Base-by-base conservation (phyloP, 2,888 invertebrate genomes). In the Caenorhabditis drosophilae region DNA sequence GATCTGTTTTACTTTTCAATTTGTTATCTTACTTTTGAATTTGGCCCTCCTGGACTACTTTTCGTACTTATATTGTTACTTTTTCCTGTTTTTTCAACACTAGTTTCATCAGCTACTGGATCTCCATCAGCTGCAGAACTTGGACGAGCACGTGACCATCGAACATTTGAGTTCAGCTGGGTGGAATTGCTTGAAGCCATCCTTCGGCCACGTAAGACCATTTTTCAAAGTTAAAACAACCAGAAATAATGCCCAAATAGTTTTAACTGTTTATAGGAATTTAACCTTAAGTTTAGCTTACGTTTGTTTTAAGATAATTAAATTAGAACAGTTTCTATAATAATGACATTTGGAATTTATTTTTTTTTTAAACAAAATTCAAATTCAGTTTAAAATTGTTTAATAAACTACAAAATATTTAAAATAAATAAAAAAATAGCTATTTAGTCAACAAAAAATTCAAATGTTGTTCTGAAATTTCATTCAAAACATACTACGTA, bases 121-220 rank as follows among this genome's bases (percentile, higher is more conserved):
- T 53, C 61, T 4, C 51, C 51, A 16, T 50, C 46, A 20, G 23
- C 44, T 40, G 47, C 52, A 16, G 61, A 51, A n/a, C 41, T 34
- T 12, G 61, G 41, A 18, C 61, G 53, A 18, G 38, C 34, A 6
- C 46, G 20, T 26, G 36, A 46, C 61, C 61, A 61, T 2, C 52
- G 62, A 7, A 15, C n/a, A 22, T 16, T 41, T n/a, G 56, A 48
- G 6, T 49, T 42, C 20, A 49, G 49, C 7, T 51, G 56, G 1
- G 48, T 51, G 20, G 49, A 47, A 6, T 41, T 27, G 49, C 36
- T 38, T 12, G 56, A 26, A 25, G 40, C 7, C n/a, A 45, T 7
- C 51, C 61, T 55, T 16, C 47, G 41, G 23, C 61, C 61, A 61
- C 61, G 61, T 51, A 54, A 55, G 45, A 55, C 61, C 61, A 61